These are phyloP conservation scores for Coptotermes formosanus DNA, from an alignment of 1,140 invertebrate species.

Conservation along the genomic window DNA sequence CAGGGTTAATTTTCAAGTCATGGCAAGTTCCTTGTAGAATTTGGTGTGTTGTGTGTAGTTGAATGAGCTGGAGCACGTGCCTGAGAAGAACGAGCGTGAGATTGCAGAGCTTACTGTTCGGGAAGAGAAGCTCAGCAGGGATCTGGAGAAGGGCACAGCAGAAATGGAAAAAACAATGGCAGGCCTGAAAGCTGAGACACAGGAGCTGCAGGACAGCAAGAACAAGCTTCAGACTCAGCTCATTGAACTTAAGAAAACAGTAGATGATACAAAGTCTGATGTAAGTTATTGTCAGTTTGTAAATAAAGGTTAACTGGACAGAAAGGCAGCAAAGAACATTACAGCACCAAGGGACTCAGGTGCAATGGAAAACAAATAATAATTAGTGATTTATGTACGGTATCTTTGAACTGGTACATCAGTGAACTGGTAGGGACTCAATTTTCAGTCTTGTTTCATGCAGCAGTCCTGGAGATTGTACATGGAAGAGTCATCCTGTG, in stretches of 20 bases:
- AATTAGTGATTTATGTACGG: too few relatives aligned
- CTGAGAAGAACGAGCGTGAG: constrained; percentile 67
- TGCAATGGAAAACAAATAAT: too few relatives aligned
- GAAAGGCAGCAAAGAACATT: too few relatives aligned
- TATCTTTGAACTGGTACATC: too few relatives aligned
- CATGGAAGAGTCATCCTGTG: too few relatives aligned
- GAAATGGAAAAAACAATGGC: constrained; percentile 52
- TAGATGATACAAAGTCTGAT: constrained; percentile 71
- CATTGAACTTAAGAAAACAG: constrained; percentile 64
- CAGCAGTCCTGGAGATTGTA: too few relatives aligned
- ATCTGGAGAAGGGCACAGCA: constrained; percentile 53
- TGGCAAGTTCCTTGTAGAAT: too few relatives aligned
- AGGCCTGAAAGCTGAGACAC: constrained; percentile 48
- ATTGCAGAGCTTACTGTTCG: constrained; percentile 69
- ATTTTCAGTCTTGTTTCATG: too few relatives aligned
- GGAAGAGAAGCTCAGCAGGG: constrained; percentile 50
- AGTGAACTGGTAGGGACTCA: too few relatives aligned
- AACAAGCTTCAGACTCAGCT: constrained; percentile 64
- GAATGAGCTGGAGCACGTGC: constrained; percentile 55
- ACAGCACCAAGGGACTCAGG: too few relatives aligned
- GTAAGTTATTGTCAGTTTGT: constrained; percentile 42
- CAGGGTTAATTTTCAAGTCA: too few relatives aligned
- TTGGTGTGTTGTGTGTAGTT: constrained; percentile 41
- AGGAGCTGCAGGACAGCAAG: constrained; percentile 59
- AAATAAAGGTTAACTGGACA: too few relatives aligned